Evolutionary conservation across 1,140 invertebrate genomes (phyloP), one percentile per base, ranked within the genome.

Genomic region (Probaryconus sp.): DNA sequence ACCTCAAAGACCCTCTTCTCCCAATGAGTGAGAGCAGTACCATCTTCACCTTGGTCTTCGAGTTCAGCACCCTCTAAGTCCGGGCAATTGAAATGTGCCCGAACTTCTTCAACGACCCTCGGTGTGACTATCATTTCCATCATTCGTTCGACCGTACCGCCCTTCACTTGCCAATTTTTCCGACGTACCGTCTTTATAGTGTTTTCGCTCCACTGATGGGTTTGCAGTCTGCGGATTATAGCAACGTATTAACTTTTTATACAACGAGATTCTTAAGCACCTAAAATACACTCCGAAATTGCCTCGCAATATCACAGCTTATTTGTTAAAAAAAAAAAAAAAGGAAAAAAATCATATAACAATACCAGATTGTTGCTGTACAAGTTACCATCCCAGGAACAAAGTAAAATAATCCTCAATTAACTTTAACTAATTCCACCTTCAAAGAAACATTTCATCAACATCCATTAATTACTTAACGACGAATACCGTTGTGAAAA

Each of bases 1-100:
- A 97, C 96, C 89, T 99, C 98, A 87, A 99, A 98, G 5, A 99
- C 92, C 47, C 98, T 87, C 82, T 99, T 99, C 86, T 99, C 98
- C 97, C 98, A 99, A 84, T 99, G 98, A 1, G 98, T 99, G 5
- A 99, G 87, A 0, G 95, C 94, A 0, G 98, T 99, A 5, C 98
- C 98, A 78, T 99, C 95, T 61, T 95, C 96, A 0, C 97, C 97
- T 89, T 99, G 98, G 88, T 99, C 96, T 89, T 99, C 98, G 24
- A 99, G 85, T 84, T 99, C 98, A 1, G 97, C 98, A 0, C 98
- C 98, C 89, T 99, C 97, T 14, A 99, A 85, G 42, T 90, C 88
- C 0, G 91, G 88, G 84, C 98, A 99, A 82, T 94, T 92, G 82
- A 99, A 99, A 87, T 99, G 98, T 9, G 90, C 88, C 20, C 95